Evolutionary conservation across 2,113 vertebrate genomes (phyloP).

Genomic region (Sinocyclocheilus anophthalmus): DNA sequence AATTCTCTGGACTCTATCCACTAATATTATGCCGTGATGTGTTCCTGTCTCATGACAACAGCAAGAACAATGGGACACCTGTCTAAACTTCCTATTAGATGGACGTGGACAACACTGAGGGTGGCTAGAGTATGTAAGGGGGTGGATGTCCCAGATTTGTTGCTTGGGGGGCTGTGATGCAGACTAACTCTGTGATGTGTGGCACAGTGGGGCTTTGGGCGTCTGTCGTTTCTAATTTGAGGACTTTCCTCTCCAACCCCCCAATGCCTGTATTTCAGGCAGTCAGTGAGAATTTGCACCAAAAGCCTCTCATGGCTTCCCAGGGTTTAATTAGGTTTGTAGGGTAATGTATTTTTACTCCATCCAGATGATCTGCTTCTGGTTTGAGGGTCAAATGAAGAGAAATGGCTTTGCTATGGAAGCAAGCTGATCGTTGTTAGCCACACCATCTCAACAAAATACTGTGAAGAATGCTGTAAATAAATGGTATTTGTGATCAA

Average conservation of each 20-base stretch:
- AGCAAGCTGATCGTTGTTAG: neutral
- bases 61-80: constrained; percentile 64
- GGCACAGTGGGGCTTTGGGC: constrained; percentile 1
- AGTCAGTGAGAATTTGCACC: neutral
- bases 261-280: neutral
- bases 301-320: neutral
- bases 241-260: neutral
- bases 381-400: constrained; percentile 6
- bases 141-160: constrained; percentile 14
- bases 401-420: neutral
- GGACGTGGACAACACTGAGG: neutral
- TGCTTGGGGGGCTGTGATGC: constrained; percentile 18
- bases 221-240: constrained; percentile 7
- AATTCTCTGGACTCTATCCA: constrained; percentile 58
- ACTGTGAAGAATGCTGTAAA: neutral
- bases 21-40: constrained; percentile 44
- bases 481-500: neutral
- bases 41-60: constrained; percentile 58
- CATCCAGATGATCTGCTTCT: constrained; percentile 17
- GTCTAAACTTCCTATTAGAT: constrained; percentile 66
- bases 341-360: constrained; percentile 44
- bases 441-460: neutral
- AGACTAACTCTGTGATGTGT: constrained; percentile 12
- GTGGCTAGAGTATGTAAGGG: neutral
- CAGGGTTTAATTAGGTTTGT: constrained; percentile 38